Base-by-base conservation (phyloP, 2,888 invertebrate genomes). In the Plutella xylostella region DNA sequence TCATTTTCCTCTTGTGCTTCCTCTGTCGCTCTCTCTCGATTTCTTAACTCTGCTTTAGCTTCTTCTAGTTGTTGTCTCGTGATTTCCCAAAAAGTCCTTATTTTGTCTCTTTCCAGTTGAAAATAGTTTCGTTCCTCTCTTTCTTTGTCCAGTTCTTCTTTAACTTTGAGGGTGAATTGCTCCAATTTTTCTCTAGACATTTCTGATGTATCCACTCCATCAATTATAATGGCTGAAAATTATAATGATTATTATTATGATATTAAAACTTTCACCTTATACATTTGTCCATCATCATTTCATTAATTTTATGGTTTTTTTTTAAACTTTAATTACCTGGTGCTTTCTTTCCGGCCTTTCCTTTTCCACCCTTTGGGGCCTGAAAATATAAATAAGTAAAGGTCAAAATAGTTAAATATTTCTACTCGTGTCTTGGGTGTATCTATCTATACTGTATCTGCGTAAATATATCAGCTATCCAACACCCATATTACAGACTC, bases 41-140 rank as follows among this genome's bases (percentile, higher is more conserved):
- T 82, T 82, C 90, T 80, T 12, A 91, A 65, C 58, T 87, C 86
- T 4, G 93, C 91, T 63, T 90, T 89, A 11, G 89, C 89, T 78
- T 96, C 94, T 61, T 96, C 94, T 34, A 97, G 76, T 65, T 97
- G 94, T 57, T 92, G 90, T 54, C 94, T 88, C 0, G 96, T 93
- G 45, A 97, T 96, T 74, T 97, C 97, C 97, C 97, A 98, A 68
- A 96, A 97, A 3, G 94, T 94, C 55, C 95, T 88, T 14, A 97
- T 86, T 77, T 97, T 97, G 69, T 97, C 97, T 55, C 97, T 86
- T 79, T 98, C 98, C 58, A 97, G 72, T 75, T 97, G 97, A 61
- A 96, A 97, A 69, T 92, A 97, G 72, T 97, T 97, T 45, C 98
- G 83, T 72, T 98, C 97, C 72, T 97, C 97, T 58, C 97, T 86